phyloP scores from a whole-genome alignment of 2,888 invertebrate species.

The Temnothorax ravouxi region DNA sequence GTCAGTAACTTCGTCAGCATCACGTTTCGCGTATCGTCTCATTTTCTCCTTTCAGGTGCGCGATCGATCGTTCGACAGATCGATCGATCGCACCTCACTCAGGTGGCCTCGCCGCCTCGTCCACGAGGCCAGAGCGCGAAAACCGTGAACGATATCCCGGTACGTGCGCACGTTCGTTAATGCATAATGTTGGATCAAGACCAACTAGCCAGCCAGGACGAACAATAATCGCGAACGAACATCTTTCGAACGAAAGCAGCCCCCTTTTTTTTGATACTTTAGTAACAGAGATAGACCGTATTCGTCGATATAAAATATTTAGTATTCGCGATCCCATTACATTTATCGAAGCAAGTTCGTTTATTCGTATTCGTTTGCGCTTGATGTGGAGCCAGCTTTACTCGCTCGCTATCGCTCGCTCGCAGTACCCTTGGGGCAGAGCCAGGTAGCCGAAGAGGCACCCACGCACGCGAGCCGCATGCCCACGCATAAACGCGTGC shows the following conservation, averaged over 20 bases:
- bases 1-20: conserved; percentile 38
- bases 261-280: neutral
- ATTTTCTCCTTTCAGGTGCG: conserved; percentile 31
- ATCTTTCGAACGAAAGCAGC: neutral
- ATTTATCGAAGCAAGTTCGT: neutral
- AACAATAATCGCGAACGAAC: neutral
- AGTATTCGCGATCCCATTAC: neutral
- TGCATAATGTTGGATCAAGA: conserved; percentile 24
- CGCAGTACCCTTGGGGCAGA: conserved; percentile 77
- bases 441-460: conserved; percentile 78
- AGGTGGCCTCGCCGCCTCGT: conserved; percentile 2
- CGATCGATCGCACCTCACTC: conserved; percentile 9
- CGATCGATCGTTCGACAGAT: neutral
- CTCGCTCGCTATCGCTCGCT: conserved; percentile 54
- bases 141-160: conserved; percentile 64
- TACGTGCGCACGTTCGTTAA: conserved; percentile 64
- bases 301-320: neutral
- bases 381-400: neutral
- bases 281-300: neutral
- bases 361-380: neutral
- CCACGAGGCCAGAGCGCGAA: conserved; percentile 43
- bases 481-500: conserved; percentile 69
- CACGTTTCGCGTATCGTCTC: conserved; percentile 16
- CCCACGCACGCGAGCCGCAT: conserved; percentile 72
- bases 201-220: neutral